Base-by-base conservation (phyloP, 2,113 vertebrate species). In the Aegithalos caudatus region DNA sequence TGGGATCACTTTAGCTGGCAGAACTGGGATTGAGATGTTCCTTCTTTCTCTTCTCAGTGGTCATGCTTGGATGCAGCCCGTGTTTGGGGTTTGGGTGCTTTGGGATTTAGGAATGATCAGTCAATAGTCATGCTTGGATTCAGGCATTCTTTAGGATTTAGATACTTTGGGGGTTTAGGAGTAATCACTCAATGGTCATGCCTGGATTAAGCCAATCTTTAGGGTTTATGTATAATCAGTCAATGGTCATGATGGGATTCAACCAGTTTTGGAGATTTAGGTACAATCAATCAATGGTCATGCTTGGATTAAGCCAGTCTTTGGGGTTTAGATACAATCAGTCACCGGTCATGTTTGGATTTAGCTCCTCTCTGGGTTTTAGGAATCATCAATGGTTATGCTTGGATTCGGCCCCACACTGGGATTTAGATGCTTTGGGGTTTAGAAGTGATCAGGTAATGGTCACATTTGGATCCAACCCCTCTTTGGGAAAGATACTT, bases 1-100 rank as follows among this genome's bases (percentile, higher is more conserved):
- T 67, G 2, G 4, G 47, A 21, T 50, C 69, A 2, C 45, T 69
- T 21, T 44, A 37, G 9, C 4, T n/a, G 71, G 14, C 29, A 18
- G 18, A n/a, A 21, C 14, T 24, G 50, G 7, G 42, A 37, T 17
- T 18, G 56, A 85, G 53, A 18, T 9, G 9, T 47, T 47, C 21
- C 11, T 6, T 37, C 6, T 50, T 45, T 31, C 50, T 27, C 45
- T 45, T 53, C 35, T 17, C 40, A 8, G 1, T 42, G 37, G 8
- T 31, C 3, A 0, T 1, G 12, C 29, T 60, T 73, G 72, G 50
- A 5, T 56, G 42, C 48, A 29, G 20, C 35, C 2, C 3, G 1
- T 27, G 13, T 47, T 37, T 37, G 31, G 61, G 48, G 7, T 76
- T 76, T 44, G n/a, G 24, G 7, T 45, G 10, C 71, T 73, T 56